Evolutionary conservation across 2,797 vertebrate genomes (phyloP).

Genomic region (Harpagifer antarcticus): DNA sequence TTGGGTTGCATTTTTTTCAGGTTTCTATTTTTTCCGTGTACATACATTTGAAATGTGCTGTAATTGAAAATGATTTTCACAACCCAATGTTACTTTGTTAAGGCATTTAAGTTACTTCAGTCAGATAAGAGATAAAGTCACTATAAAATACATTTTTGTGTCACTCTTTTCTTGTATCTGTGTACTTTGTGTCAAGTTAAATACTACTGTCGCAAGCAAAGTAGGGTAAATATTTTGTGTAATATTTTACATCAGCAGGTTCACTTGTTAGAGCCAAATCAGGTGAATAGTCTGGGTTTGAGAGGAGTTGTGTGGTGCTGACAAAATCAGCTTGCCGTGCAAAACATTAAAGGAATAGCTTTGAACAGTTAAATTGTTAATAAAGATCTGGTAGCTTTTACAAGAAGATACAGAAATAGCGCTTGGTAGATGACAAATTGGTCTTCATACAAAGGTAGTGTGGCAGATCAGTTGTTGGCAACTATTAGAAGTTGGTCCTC

Average conservation of each 20-base stretch:
- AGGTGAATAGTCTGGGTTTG: not conserved
- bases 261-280: not conserved
- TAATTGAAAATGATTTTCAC: constrained; percentile 49
- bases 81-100: constrained; percentile 44
- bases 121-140: constrained; percentile 62
- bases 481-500: not conserved
- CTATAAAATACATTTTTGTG: constrained; percentile 7
- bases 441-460: not conserved
- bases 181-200: not conserved
- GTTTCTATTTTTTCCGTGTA: constrained; percentile 37
- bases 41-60: constrained; percentile 35
- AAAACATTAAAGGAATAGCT: not conserved
- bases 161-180: constrained; percentile 9
- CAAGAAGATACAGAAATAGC: not conserved
- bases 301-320: not conserved
- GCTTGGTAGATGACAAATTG: not conserved
- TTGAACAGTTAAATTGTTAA: not conserved
- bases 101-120: constrained; percentile 46
- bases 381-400: not conserved
- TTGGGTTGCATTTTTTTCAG: constrained; percentile 38
- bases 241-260: not conserved
- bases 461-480: not conserved
- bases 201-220: not conserved
- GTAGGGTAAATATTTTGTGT: not conserved
- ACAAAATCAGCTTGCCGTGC: not conserved